Percentiles rank a stretch among this genome's conserved stretches.
Conservation (phyloP, 30 jellyfish, hydroid and myxozoan species). For the Pseudorhiza aurosa region DNA sequence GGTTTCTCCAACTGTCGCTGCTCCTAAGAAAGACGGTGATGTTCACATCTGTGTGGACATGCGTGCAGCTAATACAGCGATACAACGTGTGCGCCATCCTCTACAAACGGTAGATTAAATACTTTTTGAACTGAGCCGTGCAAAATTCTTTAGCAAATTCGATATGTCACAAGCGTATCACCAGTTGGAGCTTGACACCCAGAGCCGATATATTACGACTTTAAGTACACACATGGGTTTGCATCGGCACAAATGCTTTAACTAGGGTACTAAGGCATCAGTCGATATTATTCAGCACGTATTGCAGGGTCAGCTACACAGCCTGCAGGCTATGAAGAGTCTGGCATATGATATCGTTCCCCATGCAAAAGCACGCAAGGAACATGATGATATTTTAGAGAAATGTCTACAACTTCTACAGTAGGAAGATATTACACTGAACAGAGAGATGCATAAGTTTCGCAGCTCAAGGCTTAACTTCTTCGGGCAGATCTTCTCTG, state of each 20-base stretch:
- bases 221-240: constrained; percentile 22
- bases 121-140: constrained; percentile 8
- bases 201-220: constrained; percentile 29
- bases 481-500: constrained; percentile 41
- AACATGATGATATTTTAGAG: constrained; percentile 41
- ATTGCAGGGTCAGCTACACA: constrained; percentile 16
- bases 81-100: constrained; percentile 49
- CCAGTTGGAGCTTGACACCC: constrained; percentile 12
- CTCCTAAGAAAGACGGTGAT: constrained; percentile 57
- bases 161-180: constrained; percentile 28
- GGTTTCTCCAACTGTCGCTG: constrained; percentile 60
- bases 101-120: constrained; percentile 38
- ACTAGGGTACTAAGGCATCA: constrained; percentile 14
- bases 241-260: no score
- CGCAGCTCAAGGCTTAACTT: no score
- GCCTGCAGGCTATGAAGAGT: constrained; percentile 7
- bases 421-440: constrained; percentile 18
- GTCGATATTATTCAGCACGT: constrained; percentile 28
- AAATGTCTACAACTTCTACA: constrained; percentile 13
- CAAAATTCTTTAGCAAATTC: constrained; percentile 32
- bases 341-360: constrained; percentile 51
- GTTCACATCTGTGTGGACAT: constrained; percentile 78
- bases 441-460: constrained; percentile 43
- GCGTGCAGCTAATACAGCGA: constrained; percentile 70
- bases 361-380: constrained; percentile 42